Percentiles rank a stretch among this genome's conserved stretches.
phyloP scores from a whole-genome alignment of 2,888 invertebrate genomes.

The Conus canariensis region DNA sequence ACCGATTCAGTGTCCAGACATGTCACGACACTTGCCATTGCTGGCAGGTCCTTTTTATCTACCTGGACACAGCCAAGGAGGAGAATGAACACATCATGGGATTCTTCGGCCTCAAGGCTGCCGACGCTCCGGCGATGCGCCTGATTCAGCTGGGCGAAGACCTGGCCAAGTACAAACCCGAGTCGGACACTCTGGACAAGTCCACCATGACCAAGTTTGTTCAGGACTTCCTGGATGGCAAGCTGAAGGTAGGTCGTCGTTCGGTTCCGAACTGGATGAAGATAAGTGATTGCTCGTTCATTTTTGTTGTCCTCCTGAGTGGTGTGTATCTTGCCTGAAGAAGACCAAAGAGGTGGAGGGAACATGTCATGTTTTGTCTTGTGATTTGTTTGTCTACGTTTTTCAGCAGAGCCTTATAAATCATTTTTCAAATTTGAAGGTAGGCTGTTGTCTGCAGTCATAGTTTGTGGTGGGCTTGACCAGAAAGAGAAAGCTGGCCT shows the following conservation, averaged over 20 bases:
- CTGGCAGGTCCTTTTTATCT: slow-evolving; percentile 91
- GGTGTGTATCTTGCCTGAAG: too few species aligned
- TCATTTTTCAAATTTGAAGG: too few species aligned
- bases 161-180: slow-evolving; percentile 88
- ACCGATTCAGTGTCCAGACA: too few species aligned
- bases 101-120: slow-evolving; percentile 98
- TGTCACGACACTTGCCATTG: not conserved
- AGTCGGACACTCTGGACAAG: slow-evolving; percentile 82
- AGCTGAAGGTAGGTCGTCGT: slow-evolving; percentile 84
- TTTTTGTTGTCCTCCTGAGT: too few species aligned
- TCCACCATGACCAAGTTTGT: slow-evolving; percentile 90
- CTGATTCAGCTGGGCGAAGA: slow-evolving; percentile 94
- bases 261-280: not conserved
- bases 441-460: too few species aligned
- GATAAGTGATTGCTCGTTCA: too few species aligned
- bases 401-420: too few species aligned
- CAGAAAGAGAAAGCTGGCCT: too few species aligned
- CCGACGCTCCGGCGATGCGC: slow-evolving; percentile 86
- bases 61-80: slow-evolving; percentile 95
- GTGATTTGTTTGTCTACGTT: too few species aligned
- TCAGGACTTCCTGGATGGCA: slow-evolving; percentile 92
- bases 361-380: too few species aligned
- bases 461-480: too few species aligned
- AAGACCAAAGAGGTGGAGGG: too few species aligned
- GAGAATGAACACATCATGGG: slow-evolving; percentile 98